A percentile compares a stretch with the other conserved stretches of the same genome.
Evolutionary conservation across 1,140 invertebrate species (phyloP).

Genomic region (Macrotrachela quadricornifera): DNA sequence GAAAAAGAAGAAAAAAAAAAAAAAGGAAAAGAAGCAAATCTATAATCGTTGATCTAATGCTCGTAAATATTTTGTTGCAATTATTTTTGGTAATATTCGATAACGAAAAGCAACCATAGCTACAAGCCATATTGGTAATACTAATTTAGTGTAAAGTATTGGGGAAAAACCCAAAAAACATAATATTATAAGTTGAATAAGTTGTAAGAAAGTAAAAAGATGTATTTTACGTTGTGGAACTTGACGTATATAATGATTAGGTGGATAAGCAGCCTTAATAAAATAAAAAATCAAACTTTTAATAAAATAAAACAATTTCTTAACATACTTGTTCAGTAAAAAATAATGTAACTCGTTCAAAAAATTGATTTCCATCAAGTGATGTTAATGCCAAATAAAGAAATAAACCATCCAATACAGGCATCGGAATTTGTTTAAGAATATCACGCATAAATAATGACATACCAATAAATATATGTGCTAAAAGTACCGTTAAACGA

Average conservation of each 20-base stretch:
- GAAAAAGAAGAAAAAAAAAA: no score
- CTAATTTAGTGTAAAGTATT: slow-evolving; percentile 41
- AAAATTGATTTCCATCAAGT: slow-evolving; percentile 43
- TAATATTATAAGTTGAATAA: slow-evolving; percentile 38
- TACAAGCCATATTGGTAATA: slow-evolving; percentile 43
- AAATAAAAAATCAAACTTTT: not conserved
- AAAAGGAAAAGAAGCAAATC: no score
- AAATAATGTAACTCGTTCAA: slow-evolving; percentile 40
- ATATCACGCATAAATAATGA: slow-evolving; percentile 41
- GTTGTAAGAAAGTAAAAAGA: slow-evolving; percentile 39
- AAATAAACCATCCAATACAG: slow-evolving; percentile 46
- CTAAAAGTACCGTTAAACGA: slow-evolving; percentile 38
- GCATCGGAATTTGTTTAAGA: slow-evolving; percentile 39
- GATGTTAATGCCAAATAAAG: slow-evolving; percentile 45
- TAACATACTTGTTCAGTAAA: slow-evolving; percentile 41
- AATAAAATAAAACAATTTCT: not conserved
- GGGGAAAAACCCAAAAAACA: slow-evolving; percentile 43
- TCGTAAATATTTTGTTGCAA: slow-evolving; percentile 40
- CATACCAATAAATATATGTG: slow-evolving; percentile 41
- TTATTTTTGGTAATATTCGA: slow-evolving; percentile 35
- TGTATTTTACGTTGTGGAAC: slow-evolving; percentile 45
- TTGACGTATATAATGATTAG: slow-evolving; percentile 43
- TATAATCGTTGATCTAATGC: slow-evolving; percentile 30
- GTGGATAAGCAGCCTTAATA: slow-evolving; percentile 40
- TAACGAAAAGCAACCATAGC: slow-evolving; percentile 38